Evolutionary conservation across 2,888 invertebrate genomes (phyloP).

Genomic region (Quadroppia sp.): DNA sequence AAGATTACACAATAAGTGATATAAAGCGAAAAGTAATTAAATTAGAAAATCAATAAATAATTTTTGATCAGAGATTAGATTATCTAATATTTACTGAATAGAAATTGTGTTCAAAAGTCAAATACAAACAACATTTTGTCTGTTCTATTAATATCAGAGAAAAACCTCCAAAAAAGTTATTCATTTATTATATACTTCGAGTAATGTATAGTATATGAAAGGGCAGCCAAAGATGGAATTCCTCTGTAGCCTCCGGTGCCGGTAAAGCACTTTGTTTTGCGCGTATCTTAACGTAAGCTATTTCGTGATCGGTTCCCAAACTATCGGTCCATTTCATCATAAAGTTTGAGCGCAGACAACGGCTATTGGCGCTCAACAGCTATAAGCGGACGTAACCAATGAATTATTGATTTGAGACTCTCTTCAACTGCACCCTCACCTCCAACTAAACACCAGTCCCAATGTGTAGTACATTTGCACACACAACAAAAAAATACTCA

Average conservation of each 20-base stretch:
- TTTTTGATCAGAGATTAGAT: too few species aligned
- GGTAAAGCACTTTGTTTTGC: constrained; percentile 19
- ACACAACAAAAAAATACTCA: background rate
- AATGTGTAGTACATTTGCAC: background rate
- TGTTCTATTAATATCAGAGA: too few species aligned
- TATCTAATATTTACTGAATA: too few species aligned
- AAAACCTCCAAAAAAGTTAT: too few species aligned
- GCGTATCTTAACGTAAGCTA: constrained; percentile 11
- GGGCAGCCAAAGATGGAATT: constrained; percentile 15
- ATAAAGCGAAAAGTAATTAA: too few species aligned
- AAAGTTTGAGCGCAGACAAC: background rate
- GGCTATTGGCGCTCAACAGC: background rate
- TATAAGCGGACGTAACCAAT: constrained; percentile 18
- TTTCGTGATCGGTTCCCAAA: background rate
- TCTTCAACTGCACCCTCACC: constrained; percentile 22
- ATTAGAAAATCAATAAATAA: too few species aligned
- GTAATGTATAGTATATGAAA: background rate
- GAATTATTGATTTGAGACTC: constrained; percentile 16
- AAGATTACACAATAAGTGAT: too few species aligned
- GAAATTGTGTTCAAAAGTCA: too few species aligned
- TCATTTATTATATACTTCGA: too few species aligned
- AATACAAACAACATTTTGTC: too few species aligned
- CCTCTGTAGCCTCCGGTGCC: constrained; percentile 3
- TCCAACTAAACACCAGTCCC: background rate
- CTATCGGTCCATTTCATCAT: constrained; percentile 29